Evolutionary conservation across 2,113 vertebrate species (phyloP), one percentile per base, ranked within the genome.

Genomic region (Spheniscus mendiculus): DNA sequence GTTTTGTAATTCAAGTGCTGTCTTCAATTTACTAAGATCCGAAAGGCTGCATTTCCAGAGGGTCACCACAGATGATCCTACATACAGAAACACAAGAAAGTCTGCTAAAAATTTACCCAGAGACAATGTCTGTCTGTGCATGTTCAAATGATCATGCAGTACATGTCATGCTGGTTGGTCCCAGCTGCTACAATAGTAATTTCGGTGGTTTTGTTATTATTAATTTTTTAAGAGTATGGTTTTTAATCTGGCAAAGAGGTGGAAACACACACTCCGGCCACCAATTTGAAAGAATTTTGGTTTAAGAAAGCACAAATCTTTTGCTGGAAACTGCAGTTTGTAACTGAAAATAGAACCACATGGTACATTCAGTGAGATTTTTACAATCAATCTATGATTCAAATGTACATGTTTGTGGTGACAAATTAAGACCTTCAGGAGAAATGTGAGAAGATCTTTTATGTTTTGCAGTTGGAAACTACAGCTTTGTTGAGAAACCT

Each of bases 1-100:
- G 52, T 27, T 90, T 85, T 87, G 47, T 67, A 87, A 93, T 97
- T 93, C 83, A 91, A 85, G 70, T 71, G 49, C 65, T 79, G 17
- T 78, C 83, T 79, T 52, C 52, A 84, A 15, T 89, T 87, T 79
- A n/a, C 36, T 79, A 44, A 72, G 65, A 65, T 87, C 52, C 89
- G 56, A 71, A 92, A 83, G 62, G 29, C 73, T 87, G 27, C 19
- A 40, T 90, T 94, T 93, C 42, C 50, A 90, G 55, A 73, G 52
- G 38, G 42, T 95, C n/a, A 58, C 11, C 14, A 65, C 59, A 59
- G 80, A 80, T 38, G 42, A 45, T 86, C n/a, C 63, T 40, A 45
- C 8, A 11, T 50, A 70, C 1, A 79, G 40, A 70, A 87, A 61
- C 7, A 40, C 29, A 77, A 66, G 65, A 40, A 79, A 66, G 36